Evolutionary conservation across 2,113 vertebrate species (phyloP).

Genomic region (Nibea coibor): DNA sequence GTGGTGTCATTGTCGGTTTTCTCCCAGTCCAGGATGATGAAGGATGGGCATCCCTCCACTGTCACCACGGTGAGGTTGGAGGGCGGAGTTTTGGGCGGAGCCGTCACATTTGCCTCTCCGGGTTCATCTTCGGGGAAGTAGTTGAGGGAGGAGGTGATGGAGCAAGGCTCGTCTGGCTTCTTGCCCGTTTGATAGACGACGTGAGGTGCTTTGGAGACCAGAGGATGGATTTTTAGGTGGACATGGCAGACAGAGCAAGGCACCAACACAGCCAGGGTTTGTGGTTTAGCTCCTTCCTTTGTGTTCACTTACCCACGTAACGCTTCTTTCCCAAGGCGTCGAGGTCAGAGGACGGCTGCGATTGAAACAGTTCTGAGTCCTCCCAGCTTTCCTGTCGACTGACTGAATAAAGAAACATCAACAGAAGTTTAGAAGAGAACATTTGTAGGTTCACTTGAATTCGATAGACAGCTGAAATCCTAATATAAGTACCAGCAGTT

Average conservation of each 20-base stretch:
- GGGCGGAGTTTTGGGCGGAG: constrained; percentile 88
- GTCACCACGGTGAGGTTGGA: constrained; percentile 96
- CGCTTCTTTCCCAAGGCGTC: constrained; percentile 92
- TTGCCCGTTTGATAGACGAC: constrained; percentile 93
- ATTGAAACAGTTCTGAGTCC: constrained; percentile 88
- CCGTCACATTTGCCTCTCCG: constrained; percentile 81
- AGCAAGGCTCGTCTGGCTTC: constrained; percentile 90
- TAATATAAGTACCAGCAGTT: constrained; percentile 50
- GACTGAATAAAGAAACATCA: not conserved
- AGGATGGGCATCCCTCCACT: constrained; percentile 95
- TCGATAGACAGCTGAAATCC: no score
- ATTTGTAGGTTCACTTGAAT: no score
- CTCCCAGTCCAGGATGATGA: constrained; percentile 94
- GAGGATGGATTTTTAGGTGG: not conserved
- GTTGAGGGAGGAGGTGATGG: constrained; percentile 92
- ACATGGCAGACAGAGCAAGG: not conserved
- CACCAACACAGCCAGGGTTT: not conserved
- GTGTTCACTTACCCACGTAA: constrained; percentile 85
- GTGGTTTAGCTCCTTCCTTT: not conserved
- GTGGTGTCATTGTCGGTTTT: constrained; percentile 92
- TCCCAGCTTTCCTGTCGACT: constrained; percentile 81
- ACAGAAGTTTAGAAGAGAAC: not conserved
- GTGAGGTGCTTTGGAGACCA: constrained; percentile 84
- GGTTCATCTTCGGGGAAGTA: constrained; percentile 86
- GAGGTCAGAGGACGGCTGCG: constrained; percentile 89